Conservation (phyloP, 2,113 vertebrate genomes). For the Notiomystis cincta region DNA sequence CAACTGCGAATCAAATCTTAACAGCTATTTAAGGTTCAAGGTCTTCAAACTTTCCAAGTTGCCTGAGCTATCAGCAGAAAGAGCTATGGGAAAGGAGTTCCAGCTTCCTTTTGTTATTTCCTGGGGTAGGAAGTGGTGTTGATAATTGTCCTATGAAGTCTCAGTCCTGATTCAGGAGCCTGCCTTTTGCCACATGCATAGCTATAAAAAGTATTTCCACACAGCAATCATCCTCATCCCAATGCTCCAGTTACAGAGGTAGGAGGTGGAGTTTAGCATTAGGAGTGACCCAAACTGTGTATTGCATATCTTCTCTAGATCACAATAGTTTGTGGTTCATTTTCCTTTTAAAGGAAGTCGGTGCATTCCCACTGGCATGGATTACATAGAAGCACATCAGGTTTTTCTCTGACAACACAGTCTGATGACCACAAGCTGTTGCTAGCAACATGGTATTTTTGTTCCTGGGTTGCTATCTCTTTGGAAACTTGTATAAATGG, state of each 20-base stretch:
- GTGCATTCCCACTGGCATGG: not conserved
- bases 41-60: not conserved
- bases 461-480: constrained; percentile 27
- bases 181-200: not conserved
- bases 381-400: not conserved
- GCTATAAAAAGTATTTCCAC: not conserved
- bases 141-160: not conserved
- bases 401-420: not conserved
- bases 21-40: not conserved
- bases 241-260: not conserved
- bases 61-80: not conserved
- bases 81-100: not conserved
- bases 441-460: constrained; percentile 19
- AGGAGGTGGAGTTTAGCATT: not conserved
- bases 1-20: not conserved
- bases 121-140: not conserved
- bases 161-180: not conserved
- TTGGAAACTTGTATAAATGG: constrained; percentile 1
- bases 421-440: not conserved
- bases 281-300: not conserved
- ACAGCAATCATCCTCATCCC: not conserved
- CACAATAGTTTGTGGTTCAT: not conserved
- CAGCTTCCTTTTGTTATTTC: not conserved
- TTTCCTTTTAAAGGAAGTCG: not conserved
- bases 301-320: not conserved